phyloP scores from a whole-genome alignment of 2,888 invertebrate genomes.

The Troides oblongomaculatus region DNA sequence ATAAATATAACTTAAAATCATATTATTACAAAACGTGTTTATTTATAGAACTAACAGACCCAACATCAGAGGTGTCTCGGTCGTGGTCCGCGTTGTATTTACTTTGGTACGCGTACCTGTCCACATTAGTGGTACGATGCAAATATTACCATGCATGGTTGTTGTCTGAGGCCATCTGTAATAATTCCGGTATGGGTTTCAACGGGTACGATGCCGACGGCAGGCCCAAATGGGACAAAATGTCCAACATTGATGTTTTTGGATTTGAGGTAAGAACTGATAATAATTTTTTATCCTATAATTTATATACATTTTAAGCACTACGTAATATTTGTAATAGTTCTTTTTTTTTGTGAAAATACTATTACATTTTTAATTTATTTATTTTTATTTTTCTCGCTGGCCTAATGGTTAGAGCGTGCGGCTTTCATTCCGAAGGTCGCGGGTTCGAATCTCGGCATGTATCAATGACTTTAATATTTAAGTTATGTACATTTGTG shows the following conservation, averaged over 20 bases:
- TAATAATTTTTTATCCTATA: background rate
- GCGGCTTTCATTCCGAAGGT: too few species aligned
- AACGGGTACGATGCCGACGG: conserved; percentile 90
- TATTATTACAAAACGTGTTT: background rate
- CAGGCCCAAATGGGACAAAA: conserved; percentile 92
- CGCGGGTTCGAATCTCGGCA: too few species aligned
- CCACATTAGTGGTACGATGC: conserved; percentile 89
- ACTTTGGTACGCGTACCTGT: conserved; percentile 86
- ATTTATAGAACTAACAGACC: conserved; percentile 62
- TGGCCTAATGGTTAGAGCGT: too few species aligned
- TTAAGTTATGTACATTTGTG: too few species aligned
- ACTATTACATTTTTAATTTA: too few species aligned
- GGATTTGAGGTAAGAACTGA: conserved; percentile 87
- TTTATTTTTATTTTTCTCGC: too few species aligned
- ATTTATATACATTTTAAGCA: too few species aligned
- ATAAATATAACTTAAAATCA: background rate
- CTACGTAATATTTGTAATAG: background rate
- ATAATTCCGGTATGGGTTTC: conserved; percentile 95
- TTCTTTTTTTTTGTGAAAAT: too few species aligned
- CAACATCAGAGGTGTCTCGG: conserved; percentile 67
- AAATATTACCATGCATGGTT: conserved; percentile 99
- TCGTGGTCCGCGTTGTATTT: conserved; percentile 74
- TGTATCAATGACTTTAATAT: too few species aligned
- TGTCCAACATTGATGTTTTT: conserved; percentile 94
- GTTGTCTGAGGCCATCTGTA: conserved; percentile 96